Conservation (phyloP, 2,888 invertebrate species). For the Coenonympha glycerion region DNA sequence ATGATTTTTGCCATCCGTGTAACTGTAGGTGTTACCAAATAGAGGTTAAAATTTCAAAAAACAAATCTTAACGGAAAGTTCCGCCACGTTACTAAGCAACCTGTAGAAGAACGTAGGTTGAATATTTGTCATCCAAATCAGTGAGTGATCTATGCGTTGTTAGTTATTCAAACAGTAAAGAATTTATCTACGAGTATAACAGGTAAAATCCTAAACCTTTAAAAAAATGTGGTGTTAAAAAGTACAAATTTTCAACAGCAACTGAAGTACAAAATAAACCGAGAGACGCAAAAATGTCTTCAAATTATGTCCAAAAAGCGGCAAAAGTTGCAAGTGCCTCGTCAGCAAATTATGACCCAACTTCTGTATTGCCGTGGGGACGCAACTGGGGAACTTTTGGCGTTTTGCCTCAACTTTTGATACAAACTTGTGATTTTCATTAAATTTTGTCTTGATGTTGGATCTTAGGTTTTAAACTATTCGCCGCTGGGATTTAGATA, state of each 20-base stretch:
- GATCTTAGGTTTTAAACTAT: slow-evolving; percentile 31
- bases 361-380: slow-evolving; percentile 48
- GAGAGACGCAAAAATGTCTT: slow-evolving; percentile 17
- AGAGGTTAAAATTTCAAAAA: no score
- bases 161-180: no score
- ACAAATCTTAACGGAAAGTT: no score
- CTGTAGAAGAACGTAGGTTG: no score
- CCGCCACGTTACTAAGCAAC: no score
- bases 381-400: slow-evolving; percentile 39
- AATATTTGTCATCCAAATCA: no score
- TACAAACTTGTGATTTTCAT: slow-evolving; percentile 66
- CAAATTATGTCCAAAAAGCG: slow-evolving; percentile 30
- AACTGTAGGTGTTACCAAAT: no score
- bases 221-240: slow-evolving; percentile 3
- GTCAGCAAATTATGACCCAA: slow-evolving; percentile 63
- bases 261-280: slow-evolving; percentile 14
- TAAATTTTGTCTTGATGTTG: slow-evolving; percentile 42
- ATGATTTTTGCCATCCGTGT: no score
- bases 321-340: slow-evolving; percentile 56
- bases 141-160: no score
- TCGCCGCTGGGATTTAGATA: slow-evolving; percentile 13
- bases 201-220: no score
- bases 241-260: slow-evolving; percentile 2
- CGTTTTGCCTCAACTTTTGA: slow-evolving; percentile 51
- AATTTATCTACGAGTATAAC: no score